Evolutionary conservation across 1,140 invertebrate species (phyloP).

Genomic region (Drosophila sp.): DNA sequence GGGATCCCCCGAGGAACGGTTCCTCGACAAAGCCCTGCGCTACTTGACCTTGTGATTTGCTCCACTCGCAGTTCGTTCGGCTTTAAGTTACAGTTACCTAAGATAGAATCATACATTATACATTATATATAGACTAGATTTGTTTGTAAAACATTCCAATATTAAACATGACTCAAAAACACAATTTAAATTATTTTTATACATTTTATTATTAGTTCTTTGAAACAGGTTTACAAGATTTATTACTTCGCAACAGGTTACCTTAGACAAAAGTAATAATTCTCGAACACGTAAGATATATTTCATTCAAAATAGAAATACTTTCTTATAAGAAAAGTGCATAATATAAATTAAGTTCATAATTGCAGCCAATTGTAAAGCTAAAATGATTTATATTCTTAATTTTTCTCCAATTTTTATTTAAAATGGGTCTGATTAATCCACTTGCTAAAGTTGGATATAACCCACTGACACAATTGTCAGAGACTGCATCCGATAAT

Average conservation of each 20-base stretch:
- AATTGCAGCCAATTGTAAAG: no score
- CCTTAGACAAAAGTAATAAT: no score
- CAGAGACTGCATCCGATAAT: slow-evolving; percentile 38
- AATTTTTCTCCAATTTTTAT: no score
- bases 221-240: neutral
- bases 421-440: no score
- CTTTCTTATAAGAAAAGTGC: no score
- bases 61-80: neutral
- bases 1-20: slow-evolving; percentile 58
- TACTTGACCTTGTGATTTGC: slow-evolving; percentile 69
- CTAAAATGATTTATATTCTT: no score
- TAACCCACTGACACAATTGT: slow-evolving; percentile 56
- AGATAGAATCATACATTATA: neutral
- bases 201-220: neutral
- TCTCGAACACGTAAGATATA: no score
- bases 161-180: slow-evolving; percentile 18
- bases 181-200: neutral
- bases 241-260: no score
- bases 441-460: neutral
- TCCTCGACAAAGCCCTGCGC: slow-evolving; percentile 73
- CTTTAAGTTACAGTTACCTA: slow-evolving; percentile 26
- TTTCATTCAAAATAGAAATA: no score
- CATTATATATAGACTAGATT: slow-evolving; percentile 1
- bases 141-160: slow-evolving; percentile 47
- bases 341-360: no score